A percentile compares a stretch with the other conserved stretches of the same genome.
phyloP scores from a whole-genome alignment of 1,140 invertebrate genomes.

The Oedothorax gibbosus region DNA sequence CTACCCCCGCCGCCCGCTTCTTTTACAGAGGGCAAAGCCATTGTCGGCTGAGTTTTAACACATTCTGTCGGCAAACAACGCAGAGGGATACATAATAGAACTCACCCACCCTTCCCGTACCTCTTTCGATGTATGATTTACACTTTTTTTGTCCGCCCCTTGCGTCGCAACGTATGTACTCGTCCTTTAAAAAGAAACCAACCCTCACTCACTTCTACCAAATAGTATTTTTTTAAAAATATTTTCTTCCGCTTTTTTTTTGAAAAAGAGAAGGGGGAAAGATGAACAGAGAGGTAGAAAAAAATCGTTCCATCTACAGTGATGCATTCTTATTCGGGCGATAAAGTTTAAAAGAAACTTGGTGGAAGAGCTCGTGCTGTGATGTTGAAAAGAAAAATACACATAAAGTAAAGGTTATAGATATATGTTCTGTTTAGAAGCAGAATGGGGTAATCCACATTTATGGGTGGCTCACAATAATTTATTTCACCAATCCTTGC shows the following conservation, averaged over 20 bases:
- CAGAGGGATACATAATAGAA: constrained; percentile 45
- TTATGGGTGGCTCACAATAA: too few species aligned
- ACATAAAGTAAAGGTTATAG: background rate
- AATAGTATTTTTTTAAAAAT: background rate
- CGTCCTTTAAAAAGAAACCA: background rate
- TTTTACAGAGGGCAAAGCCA: constrained; percentile 27
- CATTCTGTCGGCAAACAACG: constrained; percentile 31
- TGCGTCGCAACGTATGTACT: background rate
- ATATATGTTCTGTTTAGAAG: too few species aligned
- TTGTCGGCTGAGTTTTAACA: constrained; percentile 52
- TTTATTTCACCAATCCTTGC: too few species aligned
- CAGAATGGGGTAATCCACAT: too few species aligned
- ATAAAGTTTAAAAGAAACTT: constrained; percentile 40
- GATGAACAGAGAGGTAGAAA: background rate
- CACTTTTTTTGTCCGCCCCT: constrained; percentile 36
- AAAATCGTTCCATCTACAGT: background rate
- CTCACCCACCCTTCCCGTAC: constrained; percentile 13
- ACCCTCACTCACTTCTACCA: too few species aligned
- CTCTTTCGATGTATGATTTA: constrained; percentile 38
- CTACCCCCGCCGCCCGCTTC: background rate
- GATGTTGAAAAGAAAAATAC: background rate
- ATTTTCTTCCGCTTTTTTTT: constrained; percentile 6
- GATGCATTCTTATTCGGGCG: constrained; percentile 37
- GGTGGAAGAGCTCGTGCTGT: background rate
- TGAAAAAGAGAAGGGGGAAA: background rate